phyloP scores from a whole-genome alignment of 2,888 invertebrate genomes.

The Lasioglossum lativentre region DNA sequence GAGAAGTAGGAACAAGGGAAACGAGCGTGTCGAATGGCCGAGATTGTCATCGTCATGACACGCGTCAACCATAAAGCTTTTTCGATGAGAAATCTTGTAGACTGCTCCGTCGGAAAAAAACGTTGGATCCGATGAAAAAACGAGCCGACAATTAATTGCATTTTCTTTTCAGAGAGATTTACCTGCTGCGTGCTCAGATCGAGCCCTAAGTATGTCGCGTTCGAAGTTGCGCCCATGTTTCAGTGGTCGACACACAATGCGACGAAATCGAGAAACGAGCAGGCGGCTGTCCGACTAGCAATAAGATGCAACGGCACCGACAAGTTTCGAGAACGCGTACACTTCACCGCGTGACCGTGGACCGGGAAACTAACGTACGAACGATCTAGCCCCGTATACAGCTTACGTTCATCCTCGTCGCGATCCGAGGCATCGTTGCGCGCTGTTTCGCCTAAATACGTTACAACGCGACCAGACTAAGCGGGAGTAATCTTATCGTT shows the following conservation, averaged over 20 bases:
- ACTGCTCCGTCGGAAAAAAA: neutral
- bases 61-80: slow-evolving; percentile 4
- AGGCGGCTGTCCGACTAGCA: neutral
- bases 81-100: neutral
- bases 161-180: slow-evolving; percentile 72
- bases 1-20: neutral
- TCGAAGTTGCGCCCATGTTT: slow-evolving; percentile 75
- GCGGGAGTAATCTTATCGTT: slow-evolving; percentile 62
- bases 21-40: neutral
- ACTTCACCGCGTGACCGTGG: slow-evolving; percentile 34
- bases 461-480: slow-evolving; percentile 28
- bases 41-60: slow-evolving; percentile 14
- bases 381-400: slow-evolving; percentile 42
- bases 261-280: slow-evolving; percentile 25
- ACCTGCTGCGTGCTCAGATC: slow-evolving; percentile 96
- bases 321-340: slow-evolving; percentile 22
- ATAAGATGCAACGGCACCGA: neutral
- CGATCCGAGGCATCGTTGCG: slow-evolving; percentile 54
- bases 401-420: slow-evolving; percentile 45
- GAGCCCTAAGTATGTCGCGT: slow-evolving; percentile 90
- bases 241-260: slow-evolving; percentile 34
- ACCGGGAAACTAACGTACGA: slow-evolving; percentile 53
- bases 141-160: neutral
- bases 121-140: neutral
- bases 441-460: slow-evolving; percentile 55